phyloP scores from a whole-genome alignment of 1,140 invertebrate species.

The Pogonomyrmex barbatus region DNA sequence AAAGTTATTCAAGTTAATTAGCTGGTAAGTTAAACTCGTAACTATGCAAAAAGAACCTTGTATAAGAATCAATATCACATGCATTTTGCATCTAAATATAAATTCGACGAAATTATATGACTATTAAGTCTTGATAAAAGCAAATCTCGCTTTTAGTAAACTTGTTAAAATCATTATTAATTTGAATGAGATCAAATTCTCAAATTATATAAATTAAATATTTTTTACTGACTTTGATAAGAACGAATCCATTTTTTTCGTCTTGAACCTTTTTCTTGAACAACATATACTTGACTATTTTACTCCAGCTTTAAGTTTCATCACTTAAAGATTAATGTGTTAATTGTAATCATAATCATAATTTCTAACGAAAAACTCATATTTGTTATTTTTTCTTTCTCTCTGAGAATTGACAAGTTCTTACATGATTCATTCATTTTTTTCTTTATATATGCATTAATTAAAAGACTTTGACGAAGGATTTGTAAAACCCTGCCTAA shows the following conservation, averaged over 20 bases:
- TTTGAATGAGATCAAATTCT: not conserved
- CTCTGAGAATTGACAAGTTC: constrained; percentile 15
- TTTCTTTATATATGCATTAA: not conserved
- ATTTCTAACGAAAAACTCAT: not conserved
- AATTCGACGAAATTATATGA: not conserved
- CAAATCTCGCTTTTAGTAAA: not conserved
- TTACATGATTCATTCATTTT: not conserved
- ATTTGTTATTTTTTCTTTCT: constrained; percentile 42
- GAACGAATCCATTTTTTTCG: not conserved
- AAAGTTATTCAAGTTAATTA: not conserved
- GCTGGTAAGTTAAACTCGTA: not conserved
- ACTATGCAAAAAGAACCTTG: not conserved
- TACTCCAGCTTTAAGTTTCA: not conserved
- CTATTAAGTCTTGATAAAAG: not conserved
- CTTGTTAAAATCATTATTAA: not conserved
- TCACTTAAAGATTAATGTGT: not conserved
- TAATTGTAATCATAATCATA: not conserved
- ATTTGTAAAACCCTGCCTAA: not conserved
- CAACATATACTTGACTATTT: constrained; percentile 7
- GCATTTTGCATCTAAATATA: not conserved
- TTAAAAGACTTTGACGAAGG: not conserved
- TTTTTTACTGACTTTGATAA: constrained; percentile 17
- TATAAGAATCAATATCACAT: not conserved
- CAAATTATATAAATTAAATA: not conserved
- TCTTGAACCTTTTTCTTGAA: constrained; percentile 17